phyloP scores from a whole-genome alignment of 2,113 vertebrate genomes.

The Hemicordylus capensis region DNA sequence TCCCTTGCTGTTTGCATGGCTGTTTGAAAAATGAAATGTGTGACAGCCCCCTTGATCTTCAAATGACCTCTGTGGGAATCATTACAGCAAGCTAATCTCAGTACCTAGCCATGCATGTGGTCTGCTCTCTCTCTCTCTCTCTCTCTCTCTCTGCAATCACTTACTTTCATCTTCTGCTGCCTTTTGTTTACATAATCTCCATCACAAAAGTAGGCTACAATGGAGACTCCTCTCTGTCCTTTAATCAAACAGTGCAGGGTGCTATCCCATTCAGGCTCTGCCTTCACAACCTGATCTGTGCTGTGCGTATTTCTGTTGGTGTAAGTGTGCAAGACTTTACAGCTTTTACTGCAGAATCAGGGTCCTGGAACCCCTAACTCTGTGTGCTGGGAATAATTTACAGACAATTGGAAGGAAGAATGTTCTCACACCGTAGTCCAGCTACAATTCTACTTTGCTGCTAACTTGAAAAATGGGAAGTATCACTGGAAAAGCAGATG shows the following conservation, averaged over 20 bases:
- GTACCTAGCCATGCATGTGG: not conserved
- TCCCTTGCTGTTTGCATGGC: not conserved
- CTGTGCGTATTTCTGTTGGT: not conserved
- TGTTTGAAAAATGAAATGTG: not conserved
- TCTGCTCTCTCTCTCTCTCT: not conserved
- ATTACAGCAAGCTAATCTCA: not conserved
- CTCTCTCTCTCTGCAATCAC: not conserved
- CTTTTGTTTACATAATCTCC: not conserved
- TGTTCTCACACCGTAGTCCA: not conserved
- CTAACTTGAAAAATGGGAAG: not conserved
- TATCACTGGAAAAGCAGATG: not conserved
- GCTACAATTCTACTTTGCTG: not conserved
- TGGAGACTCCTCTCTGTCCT: not conserved
- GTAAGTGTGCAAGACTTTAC: not conserved
- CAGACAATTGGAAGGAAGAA: not conserved
- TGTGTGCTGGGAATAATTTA: not conserved
- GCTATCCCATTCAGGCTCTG: not conserved
- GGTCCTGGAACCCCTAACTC: not conserved
- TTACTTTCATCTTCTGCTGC: not conserved
- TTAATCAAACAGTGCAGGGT: not conserved
- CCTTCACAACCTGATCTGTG: not conserved
- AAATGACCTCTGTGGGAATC: constrained; percentile 12
- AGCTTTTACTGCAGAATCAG: not conserved
- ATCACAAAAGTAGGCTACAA: constrained; percentile 1
- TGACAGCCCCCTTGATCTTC: constrained; percentile 25